Evolutionary conservation across 1,140 invertebrate species (phyloP).

Genomic region (Papilio machaon): DNA sequence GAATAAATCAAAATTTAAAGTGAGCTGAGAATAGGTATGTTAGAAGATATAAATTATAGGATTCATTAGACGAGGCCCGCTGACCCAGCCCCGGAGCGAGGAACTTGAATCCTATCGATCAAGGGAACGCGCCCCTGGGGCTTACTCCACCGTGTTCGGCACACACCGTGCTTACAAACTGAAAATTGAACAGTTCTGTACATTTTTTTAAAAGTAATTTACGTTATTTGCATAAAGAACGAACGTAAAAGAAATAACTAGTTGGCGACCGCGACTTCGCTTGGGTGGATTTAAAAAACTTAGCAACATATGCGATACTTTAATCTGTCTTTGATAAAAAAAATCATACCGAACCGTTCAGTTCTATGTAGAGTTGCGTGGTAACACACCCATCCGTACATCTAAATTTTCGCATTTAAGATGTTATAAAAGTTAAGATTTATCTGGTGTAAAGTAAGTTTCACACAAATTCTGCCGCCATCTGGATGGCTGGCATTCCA

Average conservation of each 20-base stretch:
- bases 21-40: not conserved
- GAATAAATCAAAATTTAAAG: not conserved
- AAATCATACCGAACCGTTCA: too few relatives aligned
- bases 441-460: not conserved
- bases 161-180: not conserved
- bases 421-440: not conserved
- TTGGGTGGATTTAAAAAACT: too few relatives aligned
- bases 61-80: not conserved
- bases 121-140: not conserved
- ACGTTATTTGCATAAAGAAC: not conserved
- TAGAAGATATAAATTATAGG: not conserved
- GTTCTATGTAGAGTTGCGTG: too few relatives aligned
- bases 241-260: not conserved
- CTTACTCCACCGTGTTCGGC: not conserved
- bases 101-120: slow-evolving; percentile 13
- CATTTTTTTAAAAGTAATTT: not conserved
- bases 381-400: too few relatives aligned
- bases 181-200: not conserved
- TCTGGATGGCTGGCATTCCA: too few relatives aligned
- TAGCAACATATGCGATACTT: too few relatives aligned
- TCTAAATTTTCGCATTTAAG: not conserved
- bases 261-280: not conserved
- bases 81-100: slow-evolving; percentile 3
- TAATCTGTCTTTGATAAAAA: too few relatives aligned
- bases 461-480: too few relatives aligned